A percentile compares a stretch with the other conserved stretches of the same genome.
Evolutionary conservation across 2,888 invertebrate genomes (phyloP).

Genomic region (Lumbricus terrestris): DNA sequence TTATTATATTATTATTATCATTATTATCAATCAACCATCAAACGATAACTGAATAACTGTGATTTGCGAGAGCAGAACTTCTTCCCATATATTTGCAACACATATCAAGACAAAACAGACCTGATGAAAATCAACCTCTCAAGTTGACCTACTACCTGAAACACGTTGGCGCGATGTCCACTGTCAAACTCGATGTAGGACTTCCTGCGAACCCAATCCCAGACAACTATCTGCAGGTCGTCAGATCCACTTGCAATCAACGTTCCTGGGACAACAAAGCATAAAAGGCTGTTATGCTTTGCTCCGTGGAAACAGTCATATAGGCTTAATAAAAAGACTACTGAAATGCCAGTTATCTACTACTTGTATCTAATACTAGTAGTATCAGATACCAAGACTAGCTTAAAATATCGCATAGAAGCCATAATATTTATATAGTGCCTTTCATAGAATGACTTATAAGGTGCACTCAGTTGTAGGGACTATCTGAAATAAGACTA

Average conservation of each 20-base stretch:
- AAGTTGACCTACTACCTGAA: constrained; percentile 66
- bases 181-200: constrained; percentile 71
- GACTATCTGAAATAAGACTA: no score
- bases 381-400: neutral
- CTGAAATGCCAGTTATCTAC: neutral
- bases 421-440: no score
- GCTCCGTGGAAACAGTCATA: no score
- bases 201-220: constrained; percentile 85
- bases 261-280: constrained; percentile 61
- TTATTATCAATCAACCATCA: no score
- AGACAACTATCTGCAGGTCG: constrained; percentile 79
- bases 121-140: neutral
- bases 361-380: neutral
- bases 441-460: no score
- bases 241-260: constrained; percentile 86
- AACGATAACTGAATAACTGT: no score
- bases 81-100: neutral
- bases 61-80: no score
- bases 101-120: neutral
- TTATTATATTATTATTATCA: no score
- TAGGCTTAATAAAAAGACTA: neutral
- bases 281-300: no score
- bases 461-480: no score
- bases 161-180: constrained; percentile 83
- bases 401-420: neutral